Percentiles rank a stretch among this genome's conserved stretches.
These are phyloP conservation scores for Amblyraja radiata DNA, from an alignment of 2,797 vertebrate genomes.

Conservation along the genomic window DNA sequence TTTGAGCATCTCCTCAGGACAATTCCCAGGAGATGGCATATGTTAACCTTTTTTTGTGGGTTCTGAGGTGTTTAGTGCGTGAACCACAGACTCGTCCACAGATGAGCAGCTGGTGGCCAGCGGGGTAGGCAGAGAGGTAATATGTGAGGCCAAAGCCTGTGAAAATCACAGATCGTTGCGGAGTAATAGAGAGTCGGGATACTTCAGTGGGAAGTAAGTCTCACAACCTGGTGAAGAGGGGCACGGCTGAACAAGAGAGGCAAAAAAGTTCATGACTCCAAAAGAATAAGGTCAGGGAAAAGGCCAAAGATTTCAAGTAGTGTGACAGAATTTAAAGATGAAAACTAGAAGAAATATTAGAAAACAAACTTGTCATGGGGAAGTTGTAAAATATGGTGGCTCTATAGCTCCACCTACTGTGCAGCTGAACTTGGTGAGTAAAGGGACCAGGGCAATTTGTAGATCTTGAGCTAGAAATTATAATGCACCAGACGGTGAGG, in stretches of 20 bases:
- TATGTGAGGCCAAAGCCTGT: background rate
- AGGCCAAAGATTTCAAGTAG: background rate
- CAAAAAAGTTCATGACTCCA: background rate
- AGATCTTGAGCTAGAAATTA: background rate
- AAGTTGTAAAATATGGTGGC: background rate
- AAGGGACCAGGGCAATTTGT: background rate
- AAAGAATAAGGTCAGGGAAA: background rate
- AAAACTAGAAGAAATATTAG: background rate
- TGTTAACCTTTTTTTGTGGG: too few relatives aligned
- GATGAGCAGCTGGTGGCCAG: too few relatives aligned
- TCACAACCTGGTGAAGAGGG: background rate
- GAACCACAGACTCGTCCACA: too few relatives aligned
- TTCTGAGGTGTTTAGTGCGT: too few relatives aligned
- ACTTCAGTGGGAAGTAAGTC: background rate
- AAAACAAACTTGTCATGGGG: background rate
- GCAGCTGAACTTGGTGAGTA: background rate
- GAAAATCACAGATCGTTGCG: background rate
- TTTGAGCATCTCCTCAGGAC: background rate
- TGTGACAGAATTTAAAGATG: background rate
- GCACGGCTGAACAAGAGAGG: background rate
- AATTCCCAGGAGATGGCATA: too few relatives aligned
- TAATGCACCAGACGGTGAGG: too few relatives aligned
- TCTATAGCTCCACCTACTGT: background rate
- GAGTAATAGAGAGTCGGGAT: background rate
- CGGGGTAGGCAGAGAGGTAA: background rate